Evolutionary conservation across 2,113 vertebrate species (phyloP).

Genomic region (Vicugna pacos): DNA sequence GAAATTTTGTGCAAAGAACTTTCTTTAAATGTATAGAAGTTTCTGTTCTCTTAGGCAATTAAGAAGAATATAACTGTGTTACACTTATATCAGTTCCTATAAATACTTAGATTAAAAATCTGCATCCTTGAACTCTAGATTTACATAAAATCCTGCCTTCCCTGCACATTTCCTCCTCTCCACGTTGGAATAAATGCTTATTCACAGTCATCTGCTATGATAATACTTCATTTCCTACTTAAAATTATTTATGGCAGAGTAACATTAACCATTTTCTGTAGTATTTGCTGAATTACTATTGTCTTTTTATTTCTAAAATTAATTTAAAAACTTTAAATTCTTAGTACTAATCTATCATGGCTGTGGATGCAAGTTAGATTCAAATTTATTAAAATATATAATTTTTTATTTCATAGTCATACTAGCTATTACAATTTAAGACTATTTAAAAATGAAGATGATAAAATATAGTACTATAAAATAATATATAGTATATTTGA

Average conservation of each 20-base stretch:
- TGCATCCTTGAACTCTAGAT: not conserved
- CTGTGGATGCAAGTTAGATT: slow-evolving; percentile 19
- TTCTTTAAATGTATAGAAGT: slow-evolving; percentile 47
- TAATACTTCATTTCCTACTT: slow-evolving; percentile 52
- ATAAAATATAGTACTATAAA: slow-evolving; percentile 38
- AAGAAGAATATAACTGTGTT: not conserved
- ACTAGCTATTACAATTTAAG: not conserved
- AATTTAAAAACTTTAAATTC: slow-evolving; percentile 46
- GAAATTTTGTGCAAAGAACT: slow-evolving; percentile 48
- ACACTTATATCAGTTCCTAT: not conserved
- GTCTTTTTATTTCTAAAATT: slow-evolving; percentile 58
- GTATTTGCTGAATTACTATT: slow-evolving; percentile 47
- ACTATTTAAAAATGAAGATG: slow-evolving; percentile 29
- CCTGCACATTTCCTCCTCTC: not conserved
- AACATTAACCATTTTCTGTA: not conserved
- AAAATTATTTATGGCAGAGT: slow-evolving; percentile 49
- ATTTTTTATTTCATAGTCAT: slow-evolving; percentile 6
- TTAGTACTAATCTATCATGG: slow-evolving; percentile 10
- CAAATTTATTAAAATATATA: slow-evolving; percentile 37
- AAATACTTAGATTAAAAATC: slow-evolving; percentile 5
- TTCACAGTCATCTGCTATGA: slow-evolving; percentile 15
- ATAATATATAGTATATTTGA: slow-evolving; percentile 48
- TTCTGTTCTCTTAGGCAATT: slow-evolving; percentile 50
- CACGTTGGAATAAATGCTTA: slow-evolving; percentile 3
- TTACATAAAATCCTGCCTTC: slow-evolving; percentile 39